Evolutionary conservation across 2,888 invertebrate species (phyloP).

Genomic region (Tinea trinotella): DNA sequence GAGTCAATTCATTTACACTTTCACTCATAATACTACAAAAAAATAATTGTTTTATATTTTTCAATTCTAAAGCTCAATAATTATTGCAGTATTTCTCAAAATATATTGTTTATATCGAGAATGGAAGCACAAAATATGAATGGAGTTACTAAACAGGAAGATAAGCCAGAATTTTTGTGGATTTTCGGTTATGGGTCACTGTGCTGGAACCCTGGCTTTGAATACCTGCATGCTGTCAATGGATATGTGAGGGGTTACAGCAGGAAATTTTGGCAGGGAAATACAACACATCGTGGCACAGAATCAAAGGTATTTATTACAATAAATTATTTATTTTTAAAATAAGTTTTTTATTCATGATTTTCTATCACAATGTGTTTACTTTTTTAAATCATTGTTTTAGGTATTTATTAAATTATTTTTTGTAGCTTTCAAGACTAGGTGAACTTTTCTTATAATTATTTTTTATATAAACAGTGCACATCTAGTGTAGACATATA

Average conservation of each 20-base stretch:
- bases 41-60: neutral
- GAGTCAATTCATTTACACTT: neutral
- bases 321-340: no score
- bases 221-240: conserved; percentile 81
- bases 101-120: neutral
- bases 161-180: conserved; percentile 75
- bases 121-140: conserved; percentile 4
- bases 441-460: no score
- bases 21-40: neutral
- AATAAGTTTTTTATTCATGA: no score
- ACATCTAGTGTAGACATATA: no score
- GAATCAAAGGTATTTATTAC: conserved; percentile 73
- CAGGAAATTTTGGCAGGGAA: conserved; percentile 94
- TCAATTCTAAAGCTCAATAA: neutral
- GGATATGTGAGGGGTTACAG: conserved; percentile 89
- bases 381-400: no score
- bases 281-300: conserved; percentile 85
- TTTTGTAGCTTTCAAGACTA: no score
- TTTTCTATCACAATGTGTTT: no score
- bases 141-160: neutral
- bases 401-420: no score
- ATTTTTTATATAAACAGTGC: no score
- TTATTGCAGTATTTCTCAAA: neutral
- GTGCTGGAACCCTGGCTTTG: conserved; percentile 96
- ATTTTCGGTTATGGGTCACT: conserved; percentile 96